Base-by-base conservation (phyloP, 1,140 invertebrate genomes). In the Drosophila nannoptera region DNA sequence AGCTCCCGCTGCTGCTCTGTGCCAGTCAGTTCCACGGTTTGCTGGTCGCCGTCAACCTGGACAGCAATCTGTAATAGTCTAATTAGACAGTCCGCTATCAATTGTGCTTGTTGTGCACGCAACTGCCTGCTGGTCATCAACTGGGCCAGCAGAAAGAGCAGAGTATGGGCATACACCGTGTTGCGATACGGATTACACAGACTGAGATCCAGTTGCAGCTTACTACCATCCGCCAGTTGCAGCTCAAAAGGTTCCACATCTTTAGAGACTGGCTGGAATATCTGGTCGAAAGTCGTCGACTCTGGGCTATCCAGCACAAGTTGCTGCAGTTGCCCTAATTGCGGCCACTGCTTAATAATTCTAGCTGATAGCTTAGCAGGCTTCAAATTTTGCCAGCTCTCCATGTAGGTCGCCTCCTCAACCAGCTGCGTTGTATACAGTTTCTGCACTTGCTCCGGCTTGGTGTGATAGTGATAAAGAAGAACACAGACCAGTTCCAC, bases 401-500 rank as follows among this genome's bases (percentile, higher is more conserved):
- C 7, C 84, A 89, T 88, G 40, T 89, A 89, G 0, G 35, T 8
- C 0, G 36, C 45, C 32, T 80, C 50, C 33, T 29, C 16, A 2
- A 59, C n/a, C 12, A 88, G 55, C 7, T 82, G 53, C 0, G 33
- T 32, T 0, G 42, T 45, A 43, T 89, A 89, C 5, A 89, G 11
- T 5, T 75, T 52, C 22, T 67, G 33, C n/a, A 87, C 84, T 12
- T 77, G 61, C n/a, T 78, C 70, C 6, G 88, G 78, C 14, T 70
- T 73, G 14, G 69, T 86, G 45, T 87, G 78, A 33, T 88, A 89
- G 31, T 89, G 87, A n/a, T 72, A 87, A 5, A 89, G 65, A n/a
- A 89, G 52, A 8, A 89, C 48, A 31, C 68, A 77, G 0, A 89
- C 87, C 11, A 76, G 31, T 54, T 89, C 83, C 11, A 89, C 65